Evolutionary conservation across 2,113 vertebrate genomes (phyloP).

Genomic region (Ardeotis arabs): DNA sequence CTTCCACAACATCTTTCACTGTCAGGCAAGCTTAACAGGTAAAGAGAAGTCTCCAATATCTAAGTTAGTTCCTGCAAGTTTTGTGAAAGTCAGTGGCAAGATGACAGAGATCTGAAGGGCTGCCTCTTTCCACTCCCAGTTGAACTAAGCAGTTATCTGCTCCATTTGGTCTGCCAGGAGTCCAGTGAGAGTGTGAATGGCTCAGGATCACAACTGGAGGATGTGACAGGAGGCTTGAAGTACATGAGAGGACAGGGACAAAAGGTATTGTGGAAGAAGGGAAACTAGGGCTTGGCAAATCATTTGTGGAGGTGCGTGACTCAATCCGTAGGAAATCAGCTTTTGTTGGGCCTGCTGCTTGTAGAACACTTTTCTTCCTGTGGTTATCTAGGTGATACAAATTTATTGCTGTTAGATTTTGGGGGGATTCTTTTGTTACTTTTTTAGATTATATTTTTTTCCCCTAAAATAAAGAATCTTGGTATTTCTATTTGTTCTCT

Average conservation of each 20-base stretch:
- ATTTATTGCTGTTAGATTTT: background rate
- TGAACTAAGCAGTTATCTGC: background rate
- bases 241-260: background rate
- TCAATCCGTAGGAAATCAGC: accelerated
- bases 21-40: background rate
- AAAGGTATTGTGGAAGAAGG: background rate
- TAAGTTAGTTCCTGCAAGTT: background rate
- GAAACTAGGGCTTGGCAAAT: background rate
- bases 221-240: background rate
- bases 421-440: too few relatives aligned
- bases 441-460: background rate
- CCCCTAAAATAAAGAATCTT: background rate
- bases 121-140: background rate
- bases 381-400: background rate
- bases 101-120: accelerated
- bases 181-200: too few relatives aligned
- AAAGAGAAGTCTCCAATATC: background rate
- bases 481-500: background rate
- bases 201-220: accelerated
- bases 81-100: background rate
- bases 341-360: background rate
- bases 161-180: background rate
- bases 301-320: accelerated
- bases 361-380: background rate
- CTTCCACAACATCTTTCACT: background rate